Percentiles rank a stretch among this genome's conserved stretches.
Conservation (phyloP, 2,113 vertebrate genomes). For the Bombycilla garrulus region DNA sequence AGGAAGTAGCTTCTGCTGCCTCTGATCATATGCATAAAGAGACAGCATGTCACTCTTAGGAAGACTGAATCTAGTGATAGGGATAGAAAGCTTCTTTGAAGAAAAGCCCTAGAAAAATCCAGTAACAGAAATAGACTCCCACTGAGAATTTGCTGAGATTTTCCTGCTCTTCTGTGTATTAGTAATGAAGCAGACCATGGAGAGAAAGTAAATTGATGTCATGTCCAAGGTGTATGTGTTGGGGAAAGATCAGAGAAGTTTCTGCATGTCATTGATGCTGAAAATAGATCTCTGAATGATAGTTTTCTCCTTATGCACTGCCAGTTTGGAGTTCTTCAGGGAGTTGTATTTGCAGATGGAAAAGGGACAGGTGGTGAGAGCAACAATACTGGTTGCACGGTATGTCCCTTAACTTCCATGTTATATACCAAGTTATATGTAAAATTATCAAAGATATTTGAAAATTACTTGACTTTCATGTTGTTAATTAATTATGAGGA, state of each 20-base stretch:
- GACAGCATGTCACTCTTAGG: not conserved
- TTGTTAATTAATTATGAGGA: not conserved
- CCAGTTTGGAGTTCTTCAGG: not conserved
- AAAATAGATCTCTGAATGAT: not conserved
- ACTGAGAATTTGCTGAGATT: not conserved
- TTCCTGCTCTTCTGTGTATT: not conserved
- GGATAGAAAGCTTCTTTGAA: not conserved
- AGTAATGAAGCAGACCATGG: not conserved
- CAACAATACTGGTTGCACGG: not conserved
- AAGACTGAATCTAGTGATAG: not conserved
- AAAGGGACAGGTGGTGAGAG: not conserved
- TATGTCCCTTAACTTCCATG: not conserved
- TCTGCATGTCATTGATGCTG: not conserved
- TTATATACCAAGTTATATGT: not conserved
- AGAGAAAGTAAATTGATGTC: not conserved
- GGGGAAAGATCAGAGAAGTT: not conserved
- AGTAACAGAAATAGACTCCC: not conserved
- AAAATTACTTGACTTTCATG: not conserved
- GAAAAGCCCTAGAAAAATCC: conserved; percentile 13
- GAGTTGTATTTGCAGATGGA: not conserved
- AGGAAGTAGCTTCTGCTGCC: not conserved
- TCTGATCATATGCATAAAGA: not conserved
- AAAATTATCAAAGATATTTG: not conserved
- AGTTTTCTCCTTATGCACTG: not conserved
- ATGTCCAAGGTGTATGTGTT: not conserved